A percentile compares a stretch with the other conserved stretches of the same genome.
phyloP scores from a whole-genome alignment of 2,888 invertebrate genomes.

The Drosophila buzzatii region DNA sequence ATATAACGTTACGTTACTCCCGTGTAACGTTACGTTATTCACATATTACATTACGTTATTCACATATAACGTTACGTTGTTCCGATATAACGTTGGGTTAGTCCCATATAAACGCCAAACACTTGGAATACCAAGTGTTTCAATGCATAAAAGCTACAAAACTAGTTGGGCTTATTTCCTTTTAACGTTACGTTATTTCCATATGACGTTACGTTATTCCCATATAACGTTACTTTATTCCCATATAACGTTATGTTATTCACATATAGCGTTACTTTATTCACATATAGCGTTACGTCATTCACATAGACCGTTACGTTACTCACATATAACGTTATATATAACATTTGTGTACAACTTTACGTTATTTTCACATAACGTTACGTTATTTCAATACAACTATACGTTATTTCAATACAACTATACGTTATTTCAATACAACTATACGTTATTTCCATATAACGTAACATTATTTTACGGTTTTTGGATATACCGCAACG shows the following conservation, averaged over 20 bases:
- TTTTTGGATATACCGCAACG: neutral
- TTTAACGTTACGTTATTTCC: neutral
- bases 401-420: neutral
- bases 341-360: no score
- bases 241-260: neutral
- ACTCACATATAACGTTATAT: neutral
- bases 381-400: neutral
- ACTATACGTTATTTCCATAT: no score
- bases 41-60: neutral
- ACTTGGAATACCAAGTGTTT: no score
- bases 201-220: neutral
- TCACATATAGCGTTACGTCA: neutral
- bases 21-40: no score
- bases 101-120: neutral
- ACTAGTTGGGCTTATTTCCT: no score
- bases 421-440: neutral
- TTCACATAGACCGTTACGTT: neutral
- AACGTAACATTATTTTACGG: no score
- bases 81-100: neutral
- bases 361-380: neutral
- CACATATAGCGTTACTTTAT: neutral
- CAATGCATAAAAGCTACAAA: no score
- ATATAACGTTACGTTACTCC: no score
- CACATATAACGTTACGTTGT: no score
- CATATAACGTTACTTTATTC: neutral